Percentiles rank a stretch among this genome's conserved stretches.
phyloP scores from a whole-genome alignment of 2,797 vertebrate species.

The Arremon brunneinucha region DNA sequence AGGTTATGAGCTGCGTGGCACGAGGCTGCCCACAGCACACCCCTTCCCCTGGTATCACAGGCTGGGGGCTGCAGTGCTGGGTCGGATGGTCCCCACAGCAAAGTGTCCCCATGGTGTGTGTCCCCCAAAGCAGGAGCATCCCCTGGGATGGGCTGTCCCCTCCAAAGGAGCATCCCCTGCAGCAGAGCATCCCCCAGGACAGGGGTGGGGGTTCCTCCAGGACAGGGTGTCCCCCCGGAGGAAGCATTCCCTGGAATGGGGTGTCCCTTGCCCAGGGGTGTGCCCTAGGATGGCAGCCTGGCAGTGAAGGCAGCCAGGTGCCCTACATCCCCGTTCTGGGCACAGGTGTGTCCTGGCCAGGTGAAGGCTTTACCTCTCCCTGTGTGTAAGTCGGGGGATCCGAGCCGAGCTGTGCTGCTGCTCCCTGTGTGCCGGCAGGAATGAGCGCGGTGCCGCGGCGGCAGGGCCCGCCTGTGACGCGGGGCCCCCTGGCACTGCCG shows the following conservation, averaged over 20 bases:
- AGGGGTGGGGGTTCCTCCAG: background rate
- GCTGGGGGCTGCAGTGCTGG: background rate
- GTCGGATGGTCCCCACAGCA: accelerated
- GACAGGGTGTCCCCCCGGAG: background rate
- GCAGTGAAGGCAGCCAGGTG: background rate
- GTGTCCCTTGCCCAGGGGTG: background rate
- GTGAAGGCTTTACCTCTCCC: slow-evolving; percentile 31
- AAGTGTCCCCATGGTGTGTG: background rate
- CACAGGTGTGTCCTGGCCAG: background rate
- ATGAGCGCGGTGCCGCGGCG: background rate
- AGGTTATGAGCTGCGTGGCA: background rate
- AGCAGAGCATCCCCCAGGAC: background rate
- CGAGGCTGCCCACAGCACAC: accelerated
- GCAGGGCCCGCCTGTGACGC: background rate
- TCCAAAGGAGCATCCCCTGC: too few relatives aligned
- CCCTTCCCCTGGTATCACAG: background rate
- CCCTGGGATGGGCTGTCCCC: background rate
- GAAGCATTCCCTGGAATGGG: background rate
- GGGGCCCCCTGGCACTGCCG: background rate
- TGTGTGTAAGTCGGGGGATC: background rate
- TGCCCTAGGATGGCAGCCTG: background rate
- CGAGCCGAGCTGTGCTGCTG: background rate
- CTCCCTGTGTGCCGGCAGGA: background rate
- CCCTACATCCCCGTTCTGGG: background rate
- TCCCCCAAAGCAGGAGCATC: background rate